A percentile compares a stretch with the other conserved stretches of the same genome.
Evolutionary conservation across 2,113 vertebrate genomes (phyloP).

Genomic region (Monarcha castaneiventris): DNA sequence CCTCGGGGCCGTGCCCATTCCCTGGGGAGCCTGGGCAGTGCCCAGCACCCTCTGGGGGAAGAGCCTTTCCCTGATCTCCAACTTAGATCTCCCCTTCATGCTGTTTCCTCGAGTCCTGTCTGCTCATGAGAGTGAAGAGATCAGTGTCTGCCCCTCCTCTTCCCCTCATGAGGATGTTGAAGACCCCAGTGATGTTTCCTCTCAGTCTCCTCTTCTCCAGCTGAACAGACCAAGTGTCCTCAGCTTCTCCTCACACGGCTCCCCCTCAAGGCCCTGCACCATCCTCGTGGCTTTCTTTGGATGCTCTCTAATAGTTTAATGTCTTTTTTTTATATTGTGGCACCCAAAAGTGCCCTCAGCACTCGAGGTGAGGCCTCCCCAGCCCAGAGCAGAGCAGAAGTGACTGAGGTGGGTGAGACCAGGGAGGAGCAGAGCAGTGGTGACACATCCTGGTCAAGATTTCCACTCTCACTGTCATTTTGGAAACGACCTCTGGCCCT

Average conservation of each 20-base stretch:
- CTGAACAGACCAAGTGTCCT: not conserved
- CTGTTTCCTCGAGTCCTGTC: not conserved
- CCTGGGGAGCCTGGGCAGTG: not conserved
- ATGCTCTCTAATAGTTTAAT: accelerated
- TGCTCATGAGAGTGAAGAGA: not conserved
- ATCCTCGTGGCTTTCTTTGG: not conserved
- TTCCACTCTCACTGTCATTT: not conserved
- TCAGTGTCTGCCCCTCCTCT: not conserved
- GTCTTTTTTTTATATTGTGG: not conserved
- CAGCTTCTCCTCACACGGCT: not conserved
- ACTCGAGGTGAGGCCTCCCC: not conserved
- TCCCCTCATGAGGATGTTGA: accelerated
- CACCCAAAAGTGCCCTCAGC: no score
- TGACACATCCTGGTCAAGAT: accelerated
- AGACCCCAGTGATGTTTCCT: accelerated
- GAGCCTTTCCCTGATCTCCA: accelerated
- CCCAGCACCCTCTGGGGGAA: not conserved
- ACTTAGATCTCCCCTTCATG: accelerated
- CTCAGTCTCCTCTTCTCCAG: not conserved
- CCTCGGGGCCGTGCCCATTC: accelerated
- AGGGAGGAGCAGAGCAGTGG: not conserved
- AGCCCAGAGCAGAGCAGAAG: not conserved
- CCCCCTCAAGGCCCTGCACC: not conserved
- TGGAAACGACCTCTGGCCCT: accelerated
- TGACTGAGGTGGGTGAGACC: not conserved